Conservation (phyloP, 1,140 invertebrate genomes). For the Whitmania pigra region DNA sequence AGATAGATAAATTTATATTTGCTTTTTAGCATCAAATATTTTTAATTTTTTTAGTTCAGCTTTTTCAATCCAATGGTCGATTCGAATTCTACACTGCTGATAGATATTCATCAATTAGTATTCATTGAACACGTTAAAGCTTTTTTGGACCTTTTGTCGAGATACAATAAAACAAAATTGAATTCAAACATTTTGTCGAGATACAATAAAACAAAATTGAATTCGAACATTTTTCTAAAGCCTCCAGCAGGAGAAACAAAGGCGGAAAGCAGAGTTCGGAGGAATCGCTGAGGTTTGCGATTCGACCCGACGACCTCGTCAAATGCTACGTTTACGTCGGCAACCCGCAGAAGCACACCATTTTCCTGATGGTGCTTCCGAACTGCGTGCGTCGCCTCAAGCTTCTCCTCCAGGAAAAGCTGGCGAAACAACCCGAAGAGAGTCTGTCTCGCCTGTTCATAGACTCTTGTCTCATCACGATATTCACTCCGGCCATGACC, state of each 20-base stretch:
- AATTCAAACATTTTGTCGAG: no score
- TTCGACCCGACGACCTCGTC: conserved; percentile 18
- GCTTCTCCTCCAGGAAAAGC: neutral
- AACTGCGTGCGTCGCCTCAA: conserved; percentile 17
- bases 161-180: no score
- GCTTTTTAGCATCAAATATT: no score
- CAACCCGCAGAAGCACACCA: conserved; percentile 21
- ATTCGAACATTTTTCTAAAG: neutral
- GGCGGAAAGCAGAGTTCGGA: neutral
- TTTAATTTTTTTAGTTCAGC: no score
- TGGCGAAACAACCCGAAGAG: no score
- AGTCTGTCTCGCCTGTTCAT: conserved; percentile 4
- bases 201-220: no score
- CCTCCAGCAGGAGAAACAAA: neutral
- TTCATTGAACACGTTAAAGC: no score
- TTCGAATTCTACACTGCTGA: no score
- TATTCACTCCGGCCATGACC: conserved; percentile 15
- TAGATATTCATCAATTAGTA: no score
- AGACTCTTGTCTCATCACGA: conserved; percentile 18
- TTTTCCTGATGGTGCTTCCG: conserved; percentile 24
- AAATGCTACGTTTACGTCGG: conserved; percentile 21
- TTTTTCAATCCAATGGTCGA: no score
- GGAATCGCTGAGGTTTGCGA: neutral
- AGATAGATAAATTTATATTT: no score
- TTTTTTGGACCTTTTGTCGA: no score